Base-by-base conservation (phyloP, 2,888 invertebrate species). In the Vanessa cardui region DNA sequence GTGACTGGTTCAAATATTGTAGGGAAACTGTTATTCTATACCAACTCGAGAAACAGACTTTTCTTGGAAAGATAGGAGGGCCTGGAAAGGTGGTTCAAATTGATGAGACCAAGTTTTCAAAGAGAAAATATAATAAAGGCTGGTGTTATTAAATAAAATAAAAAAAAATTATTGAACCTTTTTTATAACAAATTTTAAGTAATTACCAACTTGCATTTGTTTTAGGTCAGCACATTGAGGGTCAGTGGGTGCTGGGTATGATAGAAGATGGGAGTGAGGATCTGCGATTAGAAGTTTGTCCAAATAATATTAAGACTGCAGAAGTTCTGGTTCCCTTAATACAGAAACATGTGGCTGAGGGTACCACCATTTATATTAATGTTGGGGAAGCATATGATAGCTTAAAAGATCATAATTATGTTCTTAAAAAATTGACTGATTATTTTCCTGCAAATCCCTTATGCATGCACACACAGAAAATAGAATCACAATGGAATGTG, bases 71-170 rank as follows among this genome's bases (percentile, higher is more conserved):
- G 54, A 76, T 75, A 39, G 73, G 73, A 16, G 74, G 73, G 1
- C 71, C 71, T 0, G 63, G 65, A 1, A 76, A 76, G 71, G 64
- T 74, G 15, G 74, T 74, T 0, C 74, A 77, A 59, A 70, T 74
- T n/a, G 74, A 76, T 69, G 70, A 74, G 33, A 59, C 58, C 9
- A 75, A 75, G 59, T 77, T 74, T 64, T 70, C 71, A 3, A 73
- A 68, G 49, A 66, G 73, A 47, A 74, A 74, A 72, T 74, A 49
- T 46, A 72, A 68, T 46, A 59, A 50, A 54, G 64, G 59, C 18
- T 6, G 15, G 26, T 26, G 26, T 26, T 26, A 26, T 26, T 3
- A 26, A 26, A 6, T 46, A 46, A 46, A 46, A 46, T n/a, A 15
- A n/a, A 46, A 6, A 15, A n/a, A n/a, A n/a, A n/a, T n/a, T n/a